Base-by-base conservation (phyloP, 2,888 invertebrate species). In the Caenorhabditis uteleia region DNA sequence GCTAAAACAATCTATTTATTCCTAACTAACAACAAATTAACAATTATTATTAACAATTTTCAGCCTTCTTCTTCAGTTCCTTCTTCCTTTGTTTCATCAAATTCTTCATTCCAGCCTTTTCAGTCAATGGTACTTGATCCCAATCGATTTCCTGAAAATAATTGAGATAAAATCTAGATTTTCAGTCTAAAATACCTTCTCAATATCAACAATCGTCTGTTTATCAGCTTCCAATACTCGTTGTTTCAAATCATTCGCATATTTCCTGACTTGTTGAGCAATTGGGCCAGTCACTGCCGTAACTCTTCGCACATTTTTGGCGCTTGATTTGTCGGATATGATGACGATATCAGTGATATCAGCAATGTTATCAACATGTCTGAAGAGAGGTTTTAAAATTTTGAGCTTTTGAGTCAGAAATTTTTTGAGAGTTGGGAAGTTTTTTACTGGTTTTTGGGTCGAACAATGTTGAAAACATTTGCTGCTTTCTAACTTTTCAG, bases 311-410 rank as follows among this genome's bases (percentile, higher is more conserved):
- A 58, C 23, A 2, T 39, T 25, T 23, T 57, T 53, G 3, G 47
- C 57, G 23, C 49, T 44, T 23, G 67, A 53, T 36, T 67, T 67
- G 27, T 67, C 67, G 5, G 44, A 44, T 25, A 62, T 36, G 10
- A 67, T 61, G 1, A 42, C 61, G 3, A 67, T 42, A 5, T 54
- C 46, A 8, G 21, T 25, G 16, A 67, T 55, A 4, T 29, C 1
- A 8, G 29, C 42, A 0, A 47, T 33, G n/a, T 58, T 39, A 16
- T 26, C 40, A 6, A 67, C 58, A 42, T 67, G 67, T 1, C 67
- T 65, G 46, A 20, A 62, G 56, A 12, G 1, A 7, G 20, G 16
- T 18, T 42, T 21, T 42, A 21, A 42, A 38, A 38, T n/a, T n/a
- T n/a, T n/a, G n/a, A n/a, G n/a, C n/a, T n/a, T n/a, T n/a, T n/a